A percentile compares a stretch with the other conserved stretches of the same genome.
phyloP scores from a whole-genome alignment of 1,140 invertebrate species.

The Saccostrea glomerata region DNA sequence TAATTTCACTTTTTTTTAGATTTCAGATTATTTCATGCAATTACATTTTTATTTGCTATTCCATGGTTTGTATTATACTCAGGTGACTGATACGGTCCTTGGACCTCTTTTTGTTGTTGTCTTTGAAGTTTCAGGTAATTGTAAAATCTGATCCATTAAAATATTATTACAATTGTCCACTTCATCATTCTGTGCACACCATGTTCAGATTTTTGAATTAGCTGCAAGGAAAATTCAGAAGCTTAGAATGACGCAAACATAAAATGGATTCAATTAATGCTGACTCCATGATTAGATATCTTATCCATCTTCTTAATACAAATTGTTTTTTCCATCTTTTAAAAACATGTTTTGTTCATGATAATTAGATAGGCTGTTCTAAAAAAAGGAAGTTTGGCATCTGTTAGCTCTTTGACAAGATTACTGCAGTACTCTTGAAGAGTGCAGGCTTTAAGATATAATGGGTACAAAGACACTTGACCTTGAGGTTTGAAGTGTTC shows the following conservation, averaged over 20 bases:
- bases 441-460: background rate
- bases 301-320: slow-evolving; percentile 1
- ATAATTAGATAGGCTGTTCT: background rate
- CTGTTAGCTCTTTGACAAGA: background rate
- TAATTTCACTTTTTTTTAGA: too few relatives aligned
- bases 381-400: background rate
- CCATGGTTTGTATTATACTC: too few relatives aligned
- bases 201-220: background rate
- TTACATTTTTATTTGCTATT: too few relatives aligned
- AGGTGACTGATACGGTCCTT: too few relatives aligned
- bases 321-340: background rate
- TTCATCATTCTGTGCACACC: slow-evolving; percentile 1
- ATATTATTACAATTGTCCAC: background rate
- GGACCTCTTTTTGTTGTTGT: background rate
- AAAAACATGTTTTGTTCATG: background rate
- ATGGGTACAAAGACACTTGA: background rate
- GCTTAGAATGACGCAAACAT: background rate
- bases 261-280: background rate
- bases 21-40: too few relatives aligned
- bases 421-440: background rate
- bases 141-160: background rate
- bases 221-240: background rate
- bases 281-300: background rate
- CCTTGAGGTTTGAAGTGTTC: background rate
- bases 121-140: background rate